Base-by-base conservation (phyloP, 2,888 invertebrate species). In the Pseudolycoriella hygida region DNA sequence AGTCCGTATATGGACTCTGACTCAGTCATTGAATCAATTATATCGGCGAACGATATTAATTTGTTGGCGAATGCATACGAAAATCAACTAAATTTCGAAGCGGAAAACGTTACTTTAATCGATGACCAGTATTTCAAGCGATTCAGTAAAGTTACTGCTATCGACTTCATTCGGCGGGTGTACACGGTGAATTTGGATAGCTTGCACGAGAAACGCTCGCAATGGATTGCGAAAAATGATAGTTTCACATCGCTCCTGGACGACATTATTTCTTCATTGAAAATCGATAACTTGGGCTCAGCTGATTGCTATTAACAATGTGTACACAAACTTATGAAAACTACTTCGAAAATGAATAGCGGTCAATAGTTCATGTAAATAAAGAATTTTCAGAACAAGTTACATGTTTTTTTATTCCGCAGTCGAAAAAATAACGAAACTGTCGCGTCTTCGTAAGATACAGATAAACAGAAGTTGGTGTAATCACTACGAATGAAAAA, bases 241-340 rank as follows among this genome's bases (percentile, higher is more conserved):
- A 71, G 72, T 53, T 69, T 84, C 14, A 71, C 73, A 2, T 82
- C 83, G 0, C 66, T 84, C 3, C 60, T 86, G 2, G 83, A 85
- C 54, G 85, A 86, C 59, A 78, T 85, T 49, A 59, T 82, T 17
- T 72, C 74, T 10, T 68, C 74, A 44, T 73, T 77, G 53, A 69
- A 73, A 51, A 56, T 61, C 1, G 64, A 57, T 25, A 72, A 76
- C 49, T 63, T 72, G 1, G 79, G 79, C 54, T 66, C 68, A 20
- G 71, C 80, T 67, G 83, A 83, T 66, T 83, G 82, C 64, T 83
- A 83, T 55, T 81, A 60, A 64, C 17, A 17, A 17, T 40, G 11
- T 40, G 17, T 17, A 15, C 17, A 40, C 6, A 8, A 14, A 14
- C 5, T 14, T 14, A 10, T 5, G 12, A 5, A 34, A 34, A 12